Evolutionary conservation across 1,140 invertebrate species (phyloP).

Genomic region (Drosophila takahashii): DNA sequence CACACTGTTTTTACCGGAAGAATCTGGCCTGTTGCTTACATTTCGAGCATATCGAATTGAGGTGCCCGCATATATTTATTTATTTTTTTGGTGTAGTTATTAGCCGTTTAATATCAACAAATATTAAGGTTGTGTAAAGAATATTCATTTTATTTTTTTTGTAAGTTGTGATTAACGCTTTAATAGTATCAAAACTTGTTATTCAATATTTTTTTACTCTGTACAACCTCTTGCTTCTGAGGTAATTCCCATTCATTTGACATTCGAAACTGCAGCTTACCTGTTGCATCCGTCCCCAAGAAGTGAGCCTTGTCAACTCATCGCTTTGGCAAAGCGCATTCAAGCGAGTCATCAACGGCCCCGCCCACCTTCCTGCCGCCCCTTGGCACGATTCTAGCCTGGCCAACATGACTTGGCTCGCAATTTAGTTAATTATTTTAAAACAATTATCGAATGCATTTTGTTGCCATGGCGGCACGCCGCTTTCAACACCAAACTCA

Average conservation of each 20-base stretch:
- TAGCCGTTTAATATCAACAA: no score
- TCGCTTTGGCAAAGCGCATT: slow-evolving; percentile 29
- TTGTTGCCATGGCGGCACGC: slow-evolving; percentile 26
- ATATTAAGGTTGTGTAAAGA: no score
- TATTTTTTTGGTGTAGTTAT: no score
- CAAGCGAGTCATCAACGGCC: slow-evolving; percentile 25
- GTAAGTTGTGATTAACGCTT: no score
- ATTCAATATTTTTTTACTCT: neutral
- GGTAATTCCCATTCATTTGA: slow-evolving; percentile 61
- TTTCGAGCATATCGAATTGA: no score
- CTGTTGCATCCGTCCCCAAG: slow-evolving; percentile 31
- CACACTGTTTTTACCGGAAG: no score
- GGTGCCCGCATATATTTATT: no score
- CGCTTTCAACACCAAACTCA: slow-evolving; percentile 59
- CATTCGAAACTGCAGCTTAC: slow-evolving; percentile 47
- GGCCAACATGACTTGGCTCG: slow-evolving; percentile 37
- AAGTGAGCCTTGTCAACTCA: slow-evolving; percentile 48
- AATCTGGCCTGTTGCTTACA: no score
- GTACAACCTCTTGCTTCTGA: slow-evolving; percentile 24
- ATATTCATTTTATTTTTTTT: no score
- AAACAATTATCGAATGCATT: slow-evolving; percentile 65
- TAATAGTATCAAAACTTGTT: no score
- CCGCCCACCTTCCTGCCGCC: neutral
- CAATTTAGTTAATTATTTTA: slow-evolving; percentile 71
- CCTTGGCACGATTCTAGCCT: slow-evolving; percentile 57